Evolutionary conservation across 1,140 invertebrate genomes (phyloP).

Genomic region (Carcinoscorpius rotundicauda): DNA sequence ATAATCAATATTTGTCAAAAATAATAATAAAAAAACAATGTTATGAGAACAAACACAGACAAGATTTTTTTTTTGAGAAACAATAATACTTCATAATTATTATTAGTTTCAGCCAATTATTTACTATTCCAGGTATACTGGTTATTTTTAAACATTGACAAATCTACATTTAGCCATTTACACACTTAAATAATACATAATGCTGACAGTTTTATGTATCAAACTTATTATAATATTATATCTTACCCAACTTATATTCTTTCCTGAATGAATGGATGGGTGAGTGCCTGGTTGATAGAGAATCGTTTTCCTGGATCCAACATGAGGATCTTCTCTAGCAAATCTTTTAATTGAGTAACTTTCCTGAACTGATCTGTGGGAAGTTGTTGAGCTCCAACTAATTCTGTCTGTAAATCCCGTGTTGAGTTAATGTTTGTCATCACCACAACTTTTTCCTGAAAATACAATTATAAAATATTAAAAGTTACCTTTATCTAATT

Average conservation of each 20-base stretch:
- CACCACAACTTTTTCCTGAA: conserved; percentile 89
- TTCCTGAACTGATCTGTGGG: conserved; percentile 40
- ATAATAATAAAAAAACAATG: too few relatives aligned
- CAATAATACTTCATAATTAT: too few relatives aligned
- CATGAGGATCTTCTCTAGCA: conserved; percentile 85
- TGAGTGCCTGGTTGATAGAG: conserved; percentile 82
- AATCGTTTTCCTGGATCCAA: conserved; percentile 87
- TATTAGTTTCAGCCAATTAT: too few relatives aligned
- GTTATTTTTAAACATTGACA: too few relatives aligned
- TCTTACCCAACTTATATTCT: conserved; percentile 46
- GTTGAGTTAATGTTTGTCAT: conserved; percentile 80
- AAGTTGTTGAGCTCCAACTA: conserved; percentile 68
- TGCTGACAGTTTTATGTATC: too few relatives aligned
- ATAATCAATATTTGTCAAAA: too few relatives aligned
- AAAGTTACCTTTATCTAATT: too few relatives aligned
- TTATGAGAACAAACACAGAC: too few relatives aligned
- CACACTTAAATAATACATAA: too few relatives aligned
- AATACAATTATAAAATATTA: conserved; percentile 23
- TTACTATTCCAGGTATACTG: too few relatives aligned
- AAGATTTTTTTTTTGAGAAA: too few relatives aligned
- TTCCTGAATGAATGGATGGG: conserved; percentile 94
- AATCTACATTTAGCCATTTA: too few relatives aligned
- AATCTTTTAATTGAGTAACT: conserved; percentile 74
- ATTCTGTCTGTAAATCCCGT: conserved; percentile 71
- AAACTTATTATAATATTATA: background rate